Percentiles rank a stretch among this genome's conserved stretches.
These are phyloP conservation scores for Latheticus oryzae DNA, from an alignment of 2,888 invertebrate genomes.

Conservation along the genomic window DNA sequence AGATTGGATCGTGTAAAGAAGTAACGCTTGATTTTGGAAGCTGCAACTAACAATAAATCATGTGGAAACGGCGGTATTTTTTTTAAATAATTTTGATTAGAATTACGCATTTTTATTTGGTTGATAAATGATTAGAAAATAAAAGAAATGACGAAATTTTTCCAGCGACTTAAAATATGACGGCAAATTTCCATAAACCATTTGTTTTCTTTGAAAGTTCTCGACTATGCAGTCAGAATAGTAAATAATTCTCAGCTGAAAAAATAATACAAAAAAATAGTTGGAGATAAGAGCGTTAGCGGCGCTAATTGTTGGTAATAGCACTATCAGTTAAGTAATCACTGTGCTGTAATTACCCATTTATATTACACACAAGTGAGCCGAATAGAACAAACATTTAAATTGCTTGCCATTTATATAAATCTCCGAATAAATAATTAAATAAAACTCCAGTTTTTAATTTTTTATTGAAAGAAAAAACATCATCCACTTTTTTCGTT, in stretches of 20 bases:
- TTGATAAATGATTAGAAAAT: slow-evolving; percentile 32
- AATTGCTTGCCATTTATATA: no score
- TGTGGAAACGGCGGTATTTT: no score
- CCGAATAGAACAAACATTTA: no score
- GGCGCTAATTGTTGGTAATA: slow-evolving; percentile 33
- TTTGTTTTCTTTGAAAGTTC: slow-evolving; percentile 58
- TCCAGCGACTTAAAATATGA: slow-evolving; percentile 51
- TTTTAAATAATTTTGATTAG: not conserved
- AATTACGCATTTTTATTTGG: not conserved
- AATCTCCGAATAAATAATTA: no score
- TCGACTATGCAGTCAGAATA: slow-evolving; percentile 53
- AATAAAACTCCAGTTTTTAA: no score
- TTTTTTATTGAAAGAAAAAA: no score
- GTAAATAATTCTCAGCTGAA: slow-evolving; percentile 43
- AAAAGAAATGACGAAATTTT: slow-evolving; percentile 20
- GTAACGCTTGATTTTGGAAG: slow-evolving; percentile 41
- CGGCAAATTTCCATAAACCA: slow-evolving; percentile 56
- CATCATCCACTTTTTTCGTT: no score
- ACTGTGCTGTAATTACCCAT: slow-evolving; percentile 21
- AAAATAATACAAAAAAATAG: slow-evolving; percentile 13
- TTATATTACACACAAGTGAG: no score
- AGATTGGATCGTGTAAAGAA: slow-evolving; percentile 39
- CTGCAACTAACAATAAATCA: slow-evolving; percentile 35
- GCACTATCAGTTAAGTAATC: slow-evolving; percentile 32
- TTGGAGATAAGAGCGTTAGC: slow-evolving; percentile 5